Base-by-base conservation (phyloP, 2,888 invertebrate species). In the Sesia apiformis region DNA sequence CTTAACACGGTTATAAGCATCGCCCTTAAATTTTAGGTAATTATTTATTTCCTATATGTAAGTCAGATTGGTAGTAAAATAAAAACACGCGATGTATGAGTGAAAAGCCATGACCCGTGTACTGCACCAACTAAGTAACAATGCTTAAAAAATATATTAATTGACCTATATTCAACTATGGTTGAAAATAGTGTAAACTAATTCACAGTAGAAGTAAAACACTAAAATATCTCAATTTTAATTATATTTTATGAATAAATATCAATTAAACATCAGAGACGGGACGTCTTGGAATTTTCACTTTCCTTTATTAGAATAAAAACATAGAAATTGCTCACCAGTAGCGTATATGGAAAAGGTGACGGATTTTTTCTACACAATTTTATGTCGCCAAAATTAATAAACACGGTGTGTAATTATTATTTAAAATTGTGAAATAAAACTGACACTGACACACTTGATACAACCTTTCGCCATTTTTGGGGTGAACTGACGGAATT, bases 391-490 rank as follows among this genome's bases (percentile, higher is more conserved):
- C 23, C n/a, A 5, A 46, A 8, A 46, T 46, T 43, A 43, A 5
- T 46, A 6, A 46, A 6, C 23, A 8, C 23, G 8, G 46, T 46
- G 23, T 8, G 8, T 43, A 43, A 43, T 8, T 46, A 64, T 60
- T 63, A 62, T 63, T 60, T 67, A 63, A 62, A 70, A 68, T 68
- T 72, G 66, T 67, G 65, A 74, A 76, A 71, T 67, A 53, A 69
- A 66, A 67, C 56, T 58, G 55, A 53, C 59, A 56, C 67, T 71
- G 69, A 76, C 77, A 78, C 76, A 78, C 74, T 75, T 56, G 49
- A 53, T 0, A 43, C 55, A 42, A 46, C 58, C 61, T 58, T 67
- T 72, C 71, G 70, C 77, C 84, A 84, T 86, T 76, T 82, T 81
- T 67, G 66, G 69, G 63, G 61, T 66, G 71, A 64, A 62, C 63